phyloP scores from a whole-genome alignment of 2,888 invertebrate species.

The Sceliomorpha sp. region DNA sequence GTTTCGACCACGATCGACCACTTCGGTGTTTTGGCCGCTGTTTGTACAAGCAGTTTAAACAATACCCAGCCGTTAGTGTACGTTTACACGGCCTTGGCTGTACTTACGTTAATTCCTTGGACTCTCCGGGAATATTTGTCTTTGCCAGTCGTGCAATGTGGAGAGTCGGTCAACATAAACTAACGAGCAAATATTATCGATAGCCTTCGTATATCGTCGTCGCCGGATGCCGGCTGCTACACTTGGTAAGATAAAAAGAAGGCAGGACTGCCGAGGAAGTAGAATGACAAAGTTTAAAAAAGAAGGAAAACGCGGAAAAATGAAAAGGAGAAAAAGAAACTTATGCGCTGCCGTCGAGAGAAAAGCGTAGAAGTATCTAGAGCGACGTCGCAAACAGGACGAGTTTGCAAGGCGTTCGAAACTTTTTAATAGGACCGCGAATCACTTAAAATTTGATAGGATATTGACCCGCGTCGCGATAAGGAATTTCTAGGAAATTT shows the following conservation, averaged over 20 bases:
- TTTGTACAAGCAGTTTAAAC: constrained; percentile 54
- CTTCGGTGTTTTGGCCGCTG: constrained; percentile 40
- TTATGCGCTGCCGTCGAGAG: constrained; percentile 9
- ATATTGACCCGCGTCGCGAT: constrained; percentile 41
- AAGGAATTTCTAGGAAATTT: constrained; percentile 31
- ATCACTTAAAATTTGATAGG: constrained; percentile 56
- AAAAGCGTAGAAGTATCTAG: constrained; percentile 37
- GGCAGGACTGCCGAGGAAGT: background rate
- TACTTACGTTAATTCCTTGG: constrained; percentile 57
- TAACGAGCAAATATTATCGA: constrained; percentile 57
- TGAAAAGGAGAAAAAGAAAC: constrained; percentile 12
- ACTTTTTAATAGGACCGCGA: constrained; percentile 52
- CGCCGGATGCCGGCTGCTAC: constrained; percentile 19
- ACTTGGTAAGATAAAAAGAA: constrained; percentile 31
- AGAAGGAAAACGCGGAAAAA: constrained; percentile 24
- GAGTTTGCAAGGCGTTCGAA: constrained; percentile 54
- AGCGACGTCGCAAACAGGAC: constrained; percentile 54
- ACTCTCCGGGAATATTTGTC: constrained; percentile 52
- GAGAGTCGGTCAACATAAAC: constrained; percentile 52
- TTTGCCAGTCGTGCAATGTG: constrained; percentile 49
- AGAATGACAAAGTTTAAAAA: constrained; percentile 16
- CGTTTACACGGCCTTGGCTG: constrained; percentile 48
- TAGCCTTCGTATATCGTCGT: constrained; percentile 37
- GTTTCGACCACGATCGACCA: constrained; percentile 25
- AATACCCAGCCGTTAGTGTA: constrained; percentile 52